Base-by-base conservation (phyloP, 2,113 vertebrate species). In the Cathartes aura region DNA sequence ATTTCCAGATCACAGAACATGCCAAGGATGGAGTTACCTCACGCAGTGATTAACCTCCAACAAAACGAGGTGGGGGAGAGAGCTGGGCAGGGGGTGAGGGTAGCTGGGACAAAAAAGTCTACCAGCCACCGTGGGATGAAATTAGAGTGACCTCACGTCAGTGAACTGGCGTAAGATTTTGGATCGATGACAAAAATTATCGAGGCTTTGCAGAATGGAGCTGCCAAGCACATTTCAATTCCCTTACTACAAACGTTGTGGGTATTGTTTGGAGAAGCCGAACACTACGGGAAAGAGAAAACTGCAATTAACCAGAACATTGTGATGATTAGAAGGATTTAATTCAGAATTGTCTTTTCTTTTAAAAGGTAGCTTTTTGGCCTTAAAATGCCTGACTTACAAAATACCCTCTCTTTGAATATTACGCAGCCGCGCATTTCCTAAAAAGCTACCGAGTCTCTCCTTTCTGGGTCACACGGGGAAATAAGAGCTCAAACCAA, bases 181-280 rank as follows among this genome's bases (percentile, higher is more conserved):
- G 97, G 87, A 87, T 88, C 11, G 15, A 86, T 91, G 93, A 96
- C 94, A 97, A 89, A 91, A 88, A 83, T 66, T 12, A 68, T 50
- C 2, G 17, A 90, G 89, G 95, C 70, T 96, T 50, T 93, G 78
- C 93, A 94, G 93, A 56, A 53, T 0, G 11, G 87, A 93, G 80
- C 81, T 48, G 92, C 89, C 74, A 63, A 87, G 74, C 36, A 76
- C 78, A 32, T 30, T 40, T 30, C 53, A 72, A 38, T 70, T 59
- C 92, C 91, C 85, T 72, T 8, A 32, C 73, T 80, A 94, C 93
- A 62, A 58, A 73, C 3, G 1, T 1, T 13, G 71, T 6, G 96
- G 86, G 66, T 24, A 58, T 92, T 91, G 92, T 73, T 29, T 58
- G 90, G 88, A 86, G 93, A 53, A 50, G 79, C 70, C 5, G 8